These are phyloP conservation scores for Folsomia manolachei DNA, from an alignment of 2,888 invertebrate genomes.

Conservation along the genomic window DNA sequence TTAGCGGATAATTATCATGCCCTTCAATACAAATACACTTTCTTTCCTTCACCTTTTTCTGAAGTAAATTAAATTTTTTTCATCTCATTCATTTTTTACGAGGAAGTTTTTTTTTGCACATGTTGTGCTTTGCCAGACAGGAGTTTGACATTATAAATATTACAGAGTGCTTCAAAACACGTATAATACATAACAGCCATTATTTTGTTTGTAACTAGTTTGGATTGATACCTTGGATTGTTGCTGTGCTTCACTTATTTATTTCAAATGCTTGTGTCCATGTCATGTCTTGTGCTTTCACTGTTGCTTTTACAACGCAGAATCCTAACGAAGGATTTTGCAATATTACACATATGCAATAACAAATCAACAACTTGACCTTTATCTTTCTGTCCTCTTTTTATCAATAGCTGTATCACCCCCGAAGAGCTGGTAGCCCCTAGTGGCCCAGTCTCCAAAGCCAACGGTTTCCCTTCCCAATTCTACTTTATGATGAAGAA, in stretches of 20 bases:
- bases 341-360: constrained; percentile 4
- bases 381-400: constrained; percentile 14
- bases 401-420: constrained; percentile 45
- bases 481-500: constrained; percentile 44
- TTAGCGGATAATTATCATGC: not conserved
- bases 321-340: too few species aligned
- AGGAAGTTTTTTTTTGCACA: not conserved
- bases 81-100: not conserved
- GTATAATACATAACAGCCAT: too few species aligned
- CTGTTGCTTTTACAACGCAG: constrained; percentile 40
- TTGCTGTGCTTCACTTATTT: constrained; percentile 21
- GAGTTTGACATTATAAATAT: not conserved
- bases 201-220: too few species aligned
- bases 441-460: constrained; percentile 37
- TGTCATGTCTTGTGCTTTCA: constrained; percentile 49
- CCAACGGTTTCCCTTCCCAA: constrained; percentile 44
- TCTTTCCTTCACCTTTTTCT: not conserved
- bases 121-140: not conserved
- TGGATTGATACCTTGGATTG: constrained; percentile 17
- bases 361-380: not conserved
- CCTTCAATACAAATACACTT: not conserved
- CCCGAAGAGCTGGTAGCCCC: constrained; percentile 48
- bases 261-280: constrained; percentile 14
- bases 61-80: not conserved
- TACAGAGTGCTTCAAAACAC: too few species aligned